These are phyloP conservation scores for Drosophila mulleri DNA, from an alignment of 2,888 invertebrate genomes.

Conservation along the genomic window DNA sequence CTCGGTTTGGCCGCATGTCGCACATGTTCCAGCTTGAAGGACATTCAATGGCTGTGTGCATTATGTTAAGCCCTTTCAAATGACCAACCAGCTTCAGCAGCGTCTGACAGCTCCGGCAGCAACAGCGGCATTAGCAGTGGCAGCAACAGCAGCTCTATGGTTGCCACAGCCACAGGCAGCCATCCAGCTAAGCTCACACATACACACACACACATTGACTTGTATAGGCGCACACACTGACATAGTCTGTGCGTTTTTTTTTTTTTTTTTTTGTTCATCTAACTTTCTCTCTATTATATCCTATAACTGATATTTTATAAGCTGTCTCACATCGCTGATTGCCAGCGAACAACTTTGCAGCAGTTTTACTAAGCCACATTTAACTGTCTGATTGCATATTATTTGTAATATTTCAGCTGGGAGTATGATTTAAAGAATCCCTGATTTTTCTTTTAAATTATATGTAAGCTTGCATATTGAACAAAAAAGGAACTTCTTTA, in stretches of 20 bases:
- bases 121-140: conserved; percentile 12
- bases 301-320: conserved; percentile 38
- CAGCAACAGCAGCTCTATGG: conserved; percentile 28
- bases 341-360: conserved; percentile 2
- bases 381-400: not conserved
- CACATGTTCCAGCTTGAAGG: conserved; percentile 65
- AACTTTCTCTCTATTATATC: conserved; percentile 33
- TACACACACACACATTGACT: conserved; percentile 12
- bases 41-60: conserved; percentile 68
- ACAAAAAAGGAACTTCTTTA: too few relatives aligned
- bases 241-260: not conserved
- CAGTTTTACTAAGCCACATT: conserved; percentile 24
- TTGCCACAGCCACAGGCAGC: conserved; percentile 31
- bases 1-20: conserved; percentile 51
- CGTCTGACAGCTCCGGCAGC: conserved; percentile 43
- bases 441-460: too few relatives aligned
- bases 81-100: conserved; percentile 64
- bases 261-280: conserved; percentile 5
- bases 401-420: too few relatives aligned
- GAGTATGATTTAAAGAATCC: too few relatives aligned
- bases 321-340: conserved; percentile 27
- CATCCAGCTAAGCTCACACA: conserved; percentile 28
- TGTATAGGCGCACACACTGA: not conserved
- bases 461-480: too few relatives aligned
- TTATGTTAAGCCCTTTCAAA: conserved; percentile 78